phyloP scores from a whole-genome alignment of 2,113 vertebrate species.

The Zootoca vivipara region DNA sequence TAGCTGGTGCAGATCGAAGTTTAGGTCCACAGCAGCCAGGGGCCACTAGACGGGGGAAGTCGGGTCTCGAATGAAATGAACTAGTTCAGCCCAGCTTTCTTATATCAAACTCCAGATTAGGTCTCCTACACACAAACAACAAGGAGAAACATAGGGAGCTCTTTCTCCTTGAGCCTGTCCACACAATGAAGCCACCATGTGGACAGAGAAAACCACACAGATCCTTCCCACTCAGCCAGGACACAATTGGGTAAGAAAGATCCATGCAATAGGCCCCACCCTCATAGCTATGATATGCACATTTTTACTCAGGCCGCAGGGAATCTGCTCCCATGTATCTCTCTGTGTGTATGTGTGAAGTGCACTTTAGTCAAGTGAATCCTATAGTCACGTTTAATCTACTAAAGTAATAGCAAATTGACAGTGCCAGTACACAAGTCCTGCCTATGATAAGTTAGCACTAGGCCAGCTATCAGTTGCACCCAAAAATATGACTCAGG shows the following conservation, averaged over 20 bases:
- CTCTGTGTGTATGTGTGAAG: neutral
- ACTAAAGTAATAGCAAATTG: neutral
- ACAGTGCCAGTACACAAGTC: neutral
- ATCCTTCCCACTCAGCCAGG: neutral
- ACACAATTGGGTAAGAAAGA: neutral
- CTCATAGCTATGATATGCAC: neutral
- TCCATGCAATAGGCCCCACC: neutral
- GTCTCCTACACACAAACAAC: neutral
- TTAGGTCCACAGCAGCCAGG: neutral
- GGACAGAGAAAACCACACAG: neutral
- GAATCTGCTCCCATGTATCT: neutral
- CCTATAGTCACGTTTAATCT: neutral
- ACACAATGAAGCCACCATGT: neutral
- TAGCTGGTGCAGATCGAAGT: too few species aligned
- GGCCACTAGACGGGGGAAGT: neutral
- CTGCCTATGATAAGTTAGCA: neutral
- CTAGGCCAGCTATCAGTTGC: neutral
- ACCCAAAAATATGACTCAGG: slow-evolving; percentile 3
- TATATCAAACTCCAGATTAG: neutral
- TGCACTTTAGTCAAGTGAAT: neutral
- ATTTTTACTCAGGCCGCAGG: neutral
- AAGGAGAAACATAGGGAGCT: neutral
- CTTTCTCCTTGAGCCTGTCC: neutral
- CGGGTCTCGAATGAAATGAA: neutral
- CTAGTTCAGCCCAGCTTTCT: neutral